Percentiles rank a stretch among this genome's conserved stretches.
Evolutionary conservation across 2,797 vertebrate species (phyloP).

Genomic region (Bucorvus abyssinicus): DNA sequence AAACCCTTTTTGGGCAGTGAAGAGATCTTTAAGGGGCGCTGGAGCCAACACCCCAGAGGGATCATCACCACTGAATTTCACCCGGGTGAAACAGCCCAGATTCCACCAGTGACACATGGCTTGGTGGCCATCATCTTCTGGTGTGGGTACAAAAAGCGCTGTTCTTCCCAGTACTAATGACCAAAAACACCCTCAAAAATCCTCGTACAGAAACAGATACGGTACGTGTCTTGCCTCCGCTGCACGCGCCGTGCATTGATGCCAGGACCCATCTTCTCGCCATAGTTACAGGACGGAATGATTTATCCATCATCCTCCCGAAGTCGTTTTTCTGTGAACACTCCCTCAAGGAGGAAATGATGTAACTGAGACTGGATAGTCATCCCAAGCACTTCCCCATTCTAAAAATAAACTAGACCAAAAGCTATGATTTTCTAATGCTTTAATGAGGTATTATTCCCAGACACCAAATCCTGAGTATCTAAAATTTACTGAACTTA

Average conservation of each 20-base stretch:
- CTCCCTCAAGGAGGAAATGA: neutral
- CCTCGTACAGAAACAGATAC: neutral
- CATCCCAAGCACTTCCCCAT: neutral
- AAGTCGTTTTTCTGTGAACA: neutral
- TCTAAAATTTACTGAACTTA: neutral
- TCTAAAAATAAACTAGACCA: conserved; percentile 32
- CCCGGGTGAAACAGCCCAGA: neutral
- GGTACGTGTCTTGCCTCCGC: neutral
- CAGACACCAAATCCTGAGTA: neutral
- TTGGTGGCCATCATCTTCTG: neutral
- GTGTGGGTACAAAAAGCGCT: neutral
- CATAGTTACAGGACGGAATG: conserved; percentile 3
- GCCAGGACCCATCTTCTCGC: neutral
- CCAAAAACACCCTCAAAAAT: neutral
- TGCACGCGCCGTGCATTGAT: neutral
- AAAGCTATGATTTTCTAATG: neutral
- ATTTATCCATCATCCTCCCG: neutral
- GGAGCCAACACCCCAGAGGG: neutral
- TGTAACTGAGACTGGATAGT: neutral
- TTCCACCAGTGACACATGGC: neutral
- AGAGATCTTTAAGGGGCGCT: neutral
- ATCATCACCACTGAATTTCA: neutral
- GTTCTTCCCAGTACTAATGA: neutral
- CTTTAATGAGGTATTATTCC: neutral
- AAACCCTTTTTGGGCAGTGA: neutral